These are phyloP conservation scores for Mystacornis crossleyi DNA, from an alignment of 2,113 vertebrate genomes.

Conservation along the genomic window DNA sequence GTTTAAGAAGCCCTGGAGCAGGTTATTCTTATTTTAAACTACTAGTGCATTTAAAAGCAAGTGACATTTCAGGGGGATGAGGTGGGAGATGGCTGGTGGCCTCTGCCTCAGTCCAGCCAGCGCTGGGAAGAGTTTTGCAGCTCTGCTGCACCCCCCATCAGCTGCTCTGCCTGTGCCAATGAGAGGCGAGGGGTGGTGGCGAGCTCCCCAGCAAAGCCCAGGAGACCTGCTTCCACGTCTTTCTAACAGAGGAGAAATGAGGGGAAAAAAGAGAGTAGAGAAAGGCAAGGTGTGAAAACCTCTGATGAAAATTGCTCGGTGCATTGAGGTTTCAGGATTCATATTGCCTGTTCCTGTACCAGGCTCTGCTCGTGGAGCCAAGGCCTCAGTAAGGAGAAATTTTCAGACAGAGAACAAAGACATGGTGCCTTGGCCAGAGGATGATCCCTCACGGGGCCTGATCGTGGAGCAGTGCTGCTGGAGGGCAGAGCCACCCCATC, in stretches of 20 bases:
- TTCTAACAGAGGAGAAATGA: background rate
- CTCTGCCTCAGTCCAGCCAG: background rate
- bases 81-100: background rate
- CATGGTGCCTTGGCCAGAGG: background rate
- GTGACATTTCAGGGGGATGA: background rate
- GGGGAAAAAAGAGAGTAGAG: background rate
- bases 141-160: background rate
- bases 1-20: constrained; percentile 63
- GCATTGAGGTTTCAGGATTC: background rate
- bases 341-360: background rate
- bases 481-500: background rate
- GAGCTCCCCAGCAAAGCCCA: background rate
- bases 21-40: constrained; percentile 63
- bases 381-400: background rate
- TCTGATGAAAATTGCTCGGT: background rate
- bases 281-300: background rate
- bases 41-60: constrained; percentile 56
- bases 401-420: background rate
- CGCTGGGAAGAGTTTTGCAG: background rate
- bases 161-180: background rate
- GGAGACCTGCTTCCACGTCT: background rate
- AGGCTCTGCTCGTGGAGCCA: background rate
- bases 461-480: background rate
- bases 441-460: rapidly evolving
- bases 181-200: background rate